These are phyloP conservation scores for Petaurus breviceps DNA, from an alignment of 2,113 vertebrate genomes.

Conservation along the genomic window DNA sequence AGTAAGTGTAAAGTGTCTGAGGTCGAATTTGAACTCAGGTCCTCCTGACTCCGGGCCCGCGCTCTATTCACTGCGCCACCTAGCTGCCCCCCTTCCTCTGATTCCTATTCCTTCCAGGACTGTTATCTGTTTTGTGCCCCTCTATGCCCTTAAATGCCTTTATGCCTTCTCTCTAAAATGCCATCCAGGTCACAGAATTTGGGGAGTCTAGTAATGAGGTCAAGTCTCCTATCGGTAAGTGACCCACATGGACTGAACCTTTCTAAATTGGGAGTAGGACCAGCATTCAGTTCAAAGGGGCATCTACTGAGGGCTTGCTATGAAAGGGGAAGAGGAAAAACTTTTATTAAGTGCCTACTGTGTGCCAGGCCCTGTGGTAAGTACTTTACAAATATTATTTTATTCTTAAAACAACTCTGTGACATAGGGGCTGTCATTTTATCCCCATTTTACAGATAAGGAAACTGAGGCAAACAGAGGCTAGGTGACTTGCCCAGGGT, in stretches of 20 bases:
- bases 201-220: neutral
- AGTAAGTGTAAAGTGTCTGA: no score
- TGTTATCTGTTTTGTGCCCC: neutral
- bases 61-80: no score
- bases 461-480: neutral
- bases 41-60: no score
- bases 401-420: neutral
- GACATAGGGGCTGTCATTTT: neutral
- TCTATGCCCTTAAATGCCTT: neutral
- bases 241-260: neutral
- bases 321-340: neutral
- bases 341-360: neutral
- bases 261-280: constrained; percentile 38
- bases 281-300: neutral
- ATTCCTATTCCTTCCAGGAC: neutral
- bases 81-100: neutral
- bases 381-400: neutral
- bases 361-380: neutral
- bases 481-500: neutral
- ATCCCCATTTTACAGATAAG: neutral
- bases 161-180: neutral
- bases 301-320: constrained; percentile 60
- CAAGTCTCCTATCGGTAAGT: neutral
- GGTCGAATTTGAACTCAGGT: no score
- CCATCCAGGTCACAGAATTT: neutral